Conservation (phyloP, 2,888 invertebrate species). For the Itoplectis maculator region DNA sequence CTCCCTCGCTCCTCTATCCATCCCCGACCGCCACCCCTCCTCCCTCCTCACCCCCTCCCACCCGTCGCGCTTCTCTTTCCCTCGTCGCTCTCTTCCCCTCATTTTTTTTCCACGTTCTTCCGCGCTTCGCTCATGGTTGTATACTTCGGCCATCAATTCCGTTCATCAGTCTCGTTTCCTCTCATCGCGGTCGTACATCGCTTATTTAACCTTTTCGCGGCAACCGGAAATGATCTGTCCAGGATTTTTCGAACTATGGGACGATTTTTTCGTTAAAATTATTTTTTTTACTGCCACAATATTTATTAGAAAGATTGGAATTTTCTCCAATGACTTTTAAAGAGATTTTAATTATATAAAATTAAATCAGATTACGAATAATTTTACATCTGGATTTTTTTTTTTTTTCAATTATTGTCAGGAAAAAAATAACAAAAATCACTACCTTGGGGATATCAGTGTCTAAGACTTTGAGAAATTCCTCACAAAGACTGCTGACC, state of each 20-base stretch:
- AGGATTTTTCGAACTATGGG: slow-evolving; percentile 22
- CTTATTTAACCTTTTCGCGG: slow-evolving; percentile 75
- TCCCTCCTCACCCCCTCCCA: slow-evolving; percentile 58
- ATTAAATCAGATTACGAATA: too few relatives aligned
- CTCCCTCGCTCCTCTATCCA: slow-evolving; percentile 64
- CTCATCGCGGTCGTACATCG: slow-evolving; percentile 79
- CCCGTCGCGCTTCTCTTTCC: slow-evolving; percentile 65
- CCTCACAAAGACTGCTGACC: slow-evolving; percentile 14
- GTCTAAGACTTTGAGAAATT: not conserved
- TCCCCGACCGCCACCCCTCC: slow-evolving; percentile 36
- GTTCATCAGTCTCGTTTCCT: slow-evolving; percentile 67
- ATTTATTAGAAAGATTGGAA: not conserved
- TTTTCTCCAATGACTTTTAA: too few relatives aligned
- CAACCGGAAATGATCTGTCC: slow-evolving; percentile 40
- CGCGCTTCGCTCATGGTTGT: slow-evolving; percentile 63
- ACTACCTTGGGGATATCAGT: not conserved
- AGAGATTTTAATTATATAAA: too few relatives aligned
- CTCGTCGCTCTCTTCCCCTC: slow-evolving; percentile 50
- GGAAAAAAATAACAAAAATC: not conserved
- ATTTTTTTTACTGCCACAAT: not conserved
- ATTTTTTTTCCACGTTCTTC: slow-evolving; percentile 54
- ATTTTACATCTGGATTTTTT: too few relatives aligned
- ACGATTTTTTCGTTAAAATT: slow-evolving; percentile 17
- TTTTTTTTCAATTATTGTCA: too few relatives aligned
- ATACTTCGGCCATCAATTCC: slow-evolving; percentile 68